phyloP scores from a whole-genome alignment of 64 coral and sea anemone genomes.

The Pocillopora damicornis region DNA sequence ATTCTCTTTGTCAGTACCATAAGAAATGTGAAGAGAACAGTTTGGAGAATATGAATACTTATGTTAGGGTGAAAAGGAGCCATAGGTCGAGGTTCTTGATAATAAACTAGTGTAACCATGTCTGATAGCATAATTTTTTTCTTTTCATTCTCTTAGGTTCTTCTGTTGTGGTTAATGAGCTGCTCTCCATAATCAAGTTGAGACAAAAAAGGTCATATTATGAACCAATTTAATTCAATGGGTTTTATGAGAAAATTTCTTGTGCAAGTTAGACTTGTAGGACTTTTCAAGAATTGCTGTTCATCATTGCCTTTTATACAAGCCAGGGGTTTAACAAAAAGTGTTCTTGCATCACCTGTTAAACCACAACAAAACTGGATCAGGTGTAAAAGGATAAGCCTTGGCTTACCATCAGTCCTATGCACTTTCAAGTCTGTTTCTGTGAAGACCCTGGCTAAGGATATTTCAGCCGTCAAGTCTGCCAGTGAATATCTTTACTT shows the following conservation, averaged over 20 bases:
- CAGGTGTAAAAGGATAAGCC: not conserved
- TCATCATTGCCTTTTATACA: not conserved
- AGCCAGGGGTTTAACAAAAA: not conserved
- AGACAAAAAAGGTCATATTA: not conserved
- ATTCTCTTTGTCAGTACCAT: too few species aligned
- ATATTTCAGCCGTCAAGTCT: conserved; percentile 11
- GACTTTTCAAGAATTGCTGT: not conserved
- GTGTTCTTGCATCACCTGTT: not conserved
- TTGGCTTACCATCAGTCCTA: not conserved
- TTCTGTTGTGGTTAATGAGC: too few species aligned
- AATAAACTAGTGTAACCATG: too few species aligned
- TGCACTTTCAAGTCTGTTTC: not conserved
- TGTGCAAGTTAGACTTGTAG: not conserved
- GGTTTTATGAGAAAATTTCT: too few species aligned
- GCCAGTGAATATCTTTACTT: conserved; percentile 7
- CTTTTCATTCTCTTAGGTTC: too few species aligned
- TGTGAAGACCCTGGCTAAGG: not conserved
- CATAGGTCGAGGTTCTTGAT: too few species aligned
- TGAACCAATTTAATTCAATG: not conserved
- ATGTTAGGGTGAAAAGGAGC: too few species aligned
- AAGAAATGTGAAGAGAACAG: too few species aligned
- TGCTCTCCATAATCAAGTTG: too few species aligned
- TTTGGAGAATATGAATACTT: too few species aligned
- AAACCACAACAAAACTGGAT: not conserved
- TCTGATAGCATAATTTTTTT: too few species aligned